Evolutionary conservation across 2,113 vertebrate species (phyloP), one percentile per base, ranked within the genome.

Genomic region (Syngnathus typhle): DNA sequence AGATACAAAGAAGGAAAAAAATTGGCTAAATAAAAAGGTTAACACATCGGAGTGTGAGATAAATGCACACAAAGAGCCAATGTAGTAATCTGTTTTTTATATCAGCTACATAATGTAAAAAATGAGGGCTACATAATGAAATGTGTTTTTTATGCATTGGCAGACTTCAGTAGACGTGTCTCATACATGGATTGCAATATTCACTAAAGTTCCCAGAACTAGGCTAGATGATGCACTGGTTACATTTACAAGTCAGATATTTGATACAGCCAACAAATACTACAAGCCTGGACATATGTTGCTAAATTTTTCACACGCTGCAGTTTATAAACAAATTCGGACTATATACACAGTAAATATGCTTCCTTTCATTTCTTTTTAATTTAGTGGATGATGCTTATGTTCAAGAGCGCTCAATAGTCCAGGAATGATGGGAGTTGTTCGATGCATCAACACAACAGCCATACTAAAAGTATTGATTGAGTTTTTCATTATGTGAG

Each of bases 401-500:
- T 43, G 41, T 43, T 27, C 27, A 32, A 32, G 27, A 32, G 27
- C 27, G 27, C 27, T 32, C 27, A 32, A 32, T 32, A 32, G 27
- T 32, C 27, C 27, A 32, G 27, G 27, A 32, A 3, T 3, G 27
- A 3, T 32, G 27, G 3, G 3, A 32, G 27, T 32, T 32, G 27
- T 32, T 32, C 27, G 27, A 32, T 32, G 27, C 27, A 32, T 32
- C 27, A 32, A 32, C 39, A n/a, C 61, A 41, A 54, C 27, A 55
- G 11, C 43, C 54, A 61, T 55, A 68, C 27, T 21, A 36, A 54
- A 12, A 68, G 16, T 43, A 44, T 41, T 55, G 63, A 56, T 7
- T 55, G 54, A 44, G 32, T 60, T 64, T 74, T 68, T 56, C 56
- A 68, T 69, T 37, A 56, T 70, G 51, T 60, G 60, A 70, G 2